Evolutionary conservation across 2,113 vertebrate genomes (phyloP), one percentile per base, ranked within the genome.

Genomic region (Trichechus manatus): DNA sequence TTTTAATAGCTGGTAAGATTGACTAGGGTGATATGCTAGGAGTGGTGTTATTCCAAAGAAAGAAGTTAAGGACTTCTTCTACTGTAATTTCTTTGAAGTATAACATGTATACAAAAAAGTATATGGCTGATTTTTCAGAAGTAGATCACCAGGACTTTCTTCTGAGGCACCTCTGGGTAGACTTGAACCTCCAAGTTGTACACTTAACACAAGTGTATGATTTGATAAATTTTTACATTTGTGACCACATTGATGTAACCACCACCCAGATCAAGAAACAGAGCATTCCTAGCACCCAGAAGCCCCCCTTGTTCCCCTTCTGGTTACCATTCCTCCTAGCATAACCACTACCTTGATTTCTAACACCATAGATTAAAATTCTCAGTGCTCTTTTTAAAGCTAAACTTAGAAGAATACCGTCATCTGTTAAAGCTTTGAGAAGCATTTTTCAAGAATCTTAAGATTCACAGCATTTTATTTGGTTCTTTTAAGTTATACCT

Each of bases 1-100:
- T 85, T 96, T 91, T 93, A 93, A 50, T 82, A 63, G 64, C 50
- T 86, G 82, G 84, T 56, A 91, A 92, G 70, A 53, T 33, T 36
- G n/a, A 85, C 1, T 6, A 77, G 23, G 44, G 29, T 64, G 33
- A 61, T 50, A 1, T 61, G 14, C 4, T 36, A 53, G 66, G 77
- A 85, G 23, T 64, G 74, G 56, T 66, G 6, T 31, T 80, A 42
- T 77, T 53, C 56, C 78, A 20, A 25, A 89, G 72, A 59, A 89
- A 70, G n/a, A 82, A 42, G 70, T 77, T 50, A 70, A 56, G 23
- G n/a, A 36, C 19, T 75, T 27, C 14, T 68, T 27, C 74, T 83
- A 11, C 31, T 68, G 64, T 68, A 29, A 61, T 78, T 53, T 29
- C 53, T 86, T 75, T 27, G 9, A 88, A 59, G 19, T 87, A 36